These are phyloP conservation scores for Colostygia pectinataria DNA, from an alignment of 2,888 invertebrate genomes.

Conservation along the genomic window DNA sequence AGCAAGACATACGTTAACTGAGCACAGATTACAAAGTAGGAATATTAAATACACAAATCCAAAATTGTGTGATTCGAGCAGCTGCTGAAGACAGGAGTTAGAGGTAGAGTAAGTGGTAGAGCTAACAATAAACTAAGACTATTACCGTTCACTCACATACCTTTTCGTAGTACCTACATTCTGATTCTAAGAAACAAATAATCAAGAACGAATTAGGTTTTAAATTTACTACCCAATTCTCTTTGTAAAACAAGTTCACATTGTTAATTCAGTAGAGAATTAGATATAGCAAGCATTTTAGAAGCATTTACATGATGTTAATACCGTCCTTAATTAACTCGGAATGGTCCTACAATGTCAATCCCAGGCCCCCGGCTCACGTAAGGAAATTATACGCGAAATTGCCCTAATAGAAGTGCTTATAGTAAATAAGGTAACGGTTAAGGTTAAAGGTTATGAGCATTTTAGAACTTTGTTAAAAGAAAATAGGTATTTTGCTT, in stretches of 20 bases:
- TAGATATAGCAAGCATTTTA: neutral
- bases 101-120: no score
- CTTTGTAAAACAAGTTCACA: neutral
- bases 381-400: conserved; percentile 16
- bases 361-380: conserved; percentile 4
- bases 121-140: no score
- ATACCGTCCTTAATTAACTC: conserved; percentile 12
- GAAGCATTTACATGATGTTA: conserved; percentile 9
- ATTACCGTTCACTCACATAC: no score
- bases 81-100: no score
- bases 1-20: no score
- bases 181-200: no score
- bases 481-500: neutral
- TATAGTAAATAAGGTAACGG: conserved; percentile 10
- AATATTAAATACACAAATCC: no score
- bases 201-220: neutral
- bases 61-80: no score
- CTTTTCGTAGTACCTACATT: no score
- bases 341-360: conserved; percentile 9
- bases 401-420: conserved; percentile 12
- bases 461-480: conserved; percentile 5
- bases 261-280: neutral
- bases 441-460: conserved; percentile 3
- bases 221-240: neutral
- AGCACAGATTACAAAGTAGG: no score